A percentile compares a stretch with the other conserved stretches of the same genome.
Conservation (phyloP, 37 sponge, comb jelly and placozoan genomes). For the Theonella swinhoei region DNA sequence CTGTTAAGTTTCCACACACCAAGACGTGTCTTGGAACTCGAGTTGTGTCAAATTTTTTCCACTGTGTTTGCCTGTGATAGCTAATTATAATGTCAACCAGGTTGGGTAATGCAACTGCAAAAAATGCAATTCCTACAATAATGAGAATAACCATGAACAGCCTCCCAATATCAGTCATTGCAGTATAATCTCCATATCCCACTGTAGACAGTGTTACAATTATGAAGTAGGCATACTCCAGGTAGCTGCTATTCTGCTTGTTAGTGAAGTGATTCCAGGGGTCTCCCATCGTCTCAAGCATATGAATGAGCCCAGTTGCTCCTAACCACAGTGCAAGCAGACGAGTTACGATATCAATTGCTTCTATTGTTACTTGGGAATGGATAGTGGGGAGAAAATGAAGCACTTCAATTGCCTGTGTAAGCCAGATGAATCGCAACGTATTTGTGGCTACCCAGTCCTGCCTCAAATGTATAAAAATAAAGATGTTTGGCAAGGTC, state of each 20-base stretch:
- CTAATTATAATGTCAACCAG: slow-evolving; percentile 20
- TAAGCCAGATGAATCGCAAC: slow-evolving; percentile 65
- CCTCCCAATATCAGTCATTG: slow-evolving; percentile 69
- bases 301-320: slow-evolving; percentile 65
- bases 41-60: slow-evolving; percentile 18
- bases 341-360: slow-evolving; percentile 15
- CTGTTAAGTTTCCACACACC: slow-evolving; percentile 74
- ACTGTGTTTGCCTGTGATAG: slow-evolving; percentile 31
- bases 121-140: slow-evolving; percentile 61
- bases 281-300: slow-evolving; percentile 82
- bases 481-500: slow-evolving; percentile 68
- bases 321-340: slow-evolving; percentile 63
- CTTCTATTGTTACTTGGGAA: slow-evolving; percentile 22
- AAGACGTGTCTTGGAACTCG: slow-evolving; percentile 53
- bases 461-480: slow-evolving; percentile 39
- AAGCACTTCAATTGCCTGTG: slow-evolving; percentile 25
- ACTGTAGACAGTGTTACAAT: slow-evolving; percentile 89
- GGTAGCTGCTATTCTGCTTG: slow-evolving; percentile 8
- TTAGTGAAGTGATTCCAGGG: slow-evolving; percentile 62
- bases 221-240: slow-evolving; percentile 59
- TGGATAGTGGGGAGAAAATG: slow-evolving; percentile 24
- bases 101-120: slow-evolving; percentile 52
- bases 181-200: slow-evolving; percentile 83
- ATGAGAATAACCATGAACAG: slow-evolving; percentile 75
- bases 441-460: slow-evolving; percentile 77